Evolutionary conservation across 2,888 invertebrate species (phyloP).

Genomic region (Xestoiulus laeticollis): DNA sequence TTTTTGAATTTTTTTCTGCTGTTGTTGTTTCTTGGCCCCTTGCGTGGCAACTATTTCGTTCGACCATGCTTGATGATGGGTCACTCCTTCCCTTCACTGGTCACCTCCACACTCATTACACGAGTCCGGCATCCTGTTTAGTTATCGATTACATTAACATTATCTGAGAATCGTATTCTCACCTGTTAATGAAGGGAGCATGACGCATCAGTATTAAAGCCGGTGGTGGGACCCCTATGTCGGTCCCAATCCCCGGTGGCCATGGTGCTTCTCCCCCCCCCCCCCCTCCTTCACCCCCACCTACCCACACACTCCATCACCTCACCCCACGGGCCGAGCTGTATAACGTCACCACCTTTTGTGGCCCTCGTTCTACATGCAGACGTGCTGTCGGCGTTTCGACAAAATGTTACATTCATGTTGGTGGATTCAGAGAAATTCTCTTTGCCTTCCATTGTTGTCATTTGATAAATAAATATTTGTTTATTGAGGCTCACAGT

Average conservation of each 20-base stretch:
- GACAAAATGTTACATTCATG: background rate
- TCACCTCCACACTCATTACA: slow-evolving; percentile 25
- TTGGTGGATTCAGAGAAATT: background rate
- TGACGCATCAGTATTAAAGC: slow-evolving; percentile 5
- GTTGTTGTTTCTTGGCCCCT: background rate
- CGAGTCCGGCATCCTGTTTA: slow-evolving; percentile 35
- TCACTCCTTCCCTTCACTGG: background rate
- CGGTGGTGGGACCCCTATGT: background rate
- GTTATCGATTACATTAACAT: slow-evolving; percentile 43
- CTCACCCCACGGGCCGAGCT: background rate
- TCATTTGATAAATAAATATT: background rate
- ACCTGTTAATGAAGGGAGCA: slow-evolving; percentile 43
- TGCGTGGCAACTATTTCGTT: background rate
- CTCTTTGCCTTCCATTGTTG: background rate
- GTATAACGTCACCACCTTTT: background rate
- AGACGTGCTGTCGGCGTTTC: background rate
- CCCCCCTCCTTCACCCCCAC: background rate
- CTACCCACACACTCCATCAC: background rate
- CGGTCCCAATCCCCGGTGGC: background rate
- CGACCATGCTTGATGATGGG: background rate
- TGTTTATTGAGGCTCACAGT: background rate
- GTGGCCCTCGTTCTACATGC: background rate
- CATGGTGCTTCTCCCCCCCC: background rate
- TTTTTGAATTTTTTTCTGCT: background rate
- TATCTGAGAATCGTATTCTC: slow-evolving; percentile 16